These are phyloP conservation scores for Drosophila percnosoma DNA, from an alignment of 2,888 invertebrate genomes.

Conservation along the genomic window DNA sequence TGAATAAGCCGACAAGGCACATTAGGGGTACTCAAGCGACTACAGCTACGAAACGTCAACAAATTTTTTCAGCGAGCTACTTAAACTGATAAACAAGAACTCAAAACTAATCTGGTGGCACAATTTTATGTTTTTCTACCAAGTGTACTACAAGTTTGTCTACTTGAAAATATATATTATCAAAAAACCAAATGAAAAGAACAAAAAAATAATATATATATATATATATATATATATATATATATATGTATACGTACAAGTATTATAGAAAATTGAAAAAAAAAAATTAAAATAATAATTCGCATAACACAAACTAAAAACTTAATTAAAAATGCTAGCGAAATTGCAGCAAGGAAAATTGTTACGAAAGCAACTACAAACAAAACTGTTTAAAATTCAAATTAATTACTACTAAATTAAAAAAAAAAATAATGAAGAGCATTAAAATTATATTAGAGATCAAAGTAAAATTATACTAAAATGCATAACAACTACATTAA, in stretches of 20 bases:
- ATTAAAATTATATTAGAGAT: slow-evolving; percentile 72
- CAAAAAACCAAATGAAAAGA: slow-evolving; percentile 13
- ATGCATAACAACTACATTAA: slow-evolving; percentile 59
- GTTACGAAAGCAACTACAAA: slow-evolving; percentile 57
- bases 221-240: slow-evolving; percentile 38
- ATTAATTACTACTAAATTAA: slow-evolving; percentile 66
- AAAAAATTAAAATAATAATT: slow-evolving; percentile 7
- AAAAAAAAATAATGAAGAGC: slow-evolving; percentile 52
- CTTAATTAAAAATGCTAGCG: slow-evolving; percentile 34
- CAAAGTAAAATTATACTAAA: slow-evolving; percentile 70
- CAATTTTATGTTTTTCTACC: slow-evolving; percentile 78
- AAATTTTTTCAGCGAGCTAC: slow-evolving; percentile 64
- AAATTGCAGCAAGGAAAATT: slow-evolving; percentile 49
- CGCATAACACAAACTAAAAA: slow-evolving; percentile 38
- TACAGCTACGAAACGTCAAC: slow-evolving; percentile 73
- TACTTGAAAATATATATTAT: slow-evolving; percentile 65
- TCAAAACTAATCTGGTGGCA: slow-evolving; percentile 75
- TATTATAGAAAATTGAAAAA: slow-evolving; percentile 57
- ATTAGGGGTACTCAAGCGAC: slow-evolving; percentile 74
- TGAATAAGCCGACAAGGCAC: slow-evolving; percentile 56
- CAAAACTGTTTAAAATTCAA: slow-evolving; percentile 70
- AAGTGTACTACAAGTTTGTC: slow-evolving; percentile 75
- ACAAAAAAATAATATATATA: slow-evolving; percentile 30
- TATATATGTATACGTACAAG: slow-evolving; percentile 54
- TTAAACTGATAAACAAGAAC: slow-evolving; percentile 62